Evolutionary conservation across 1,140 invertebrate genomes (phyloP).

Genomic region (Drosophila grimshawi): DNA sequence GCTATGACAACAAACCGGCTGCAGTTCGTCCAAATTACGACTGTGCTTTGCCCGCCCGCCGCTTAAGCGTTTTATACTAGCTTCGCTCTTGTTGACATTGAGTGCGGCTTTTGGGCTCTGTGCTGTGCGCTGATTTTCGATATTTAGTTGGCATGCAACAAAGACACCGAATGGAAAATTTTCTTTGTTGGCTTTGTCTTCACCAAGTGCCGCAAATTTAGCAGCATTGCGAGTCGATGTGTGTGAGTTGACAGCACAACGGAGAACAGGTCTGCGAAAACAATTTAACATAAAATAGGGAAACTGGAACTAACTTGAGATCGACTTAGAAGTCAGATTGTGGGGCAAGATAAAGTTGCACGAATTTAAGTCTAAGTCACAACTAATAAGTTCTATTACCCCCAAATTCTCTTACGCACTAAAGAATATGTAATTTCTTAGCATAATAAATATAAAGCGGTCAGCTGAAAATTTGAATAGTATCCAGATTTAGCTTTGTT

Average conservation of each 20-base stretch:
- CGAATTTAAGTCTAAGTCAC: no score
- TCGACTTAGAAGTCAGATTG: no score
- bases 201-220: slow-evolving; percentile 24
- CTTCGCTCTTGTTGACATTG: slow-evolving; percentile 1
- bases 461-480: no score
- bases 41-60: slow-evolving; percentile 40
- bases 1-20: slow-evolving; percentile 5
- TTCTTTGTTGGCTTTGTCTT: slow-evolving; percentile 28
- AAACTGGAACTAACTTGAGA: no score
- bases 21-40: slow-evolving; percentile 32
- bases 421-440: no score
- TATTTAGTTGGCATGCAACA: slow-evolving; percentile 39
- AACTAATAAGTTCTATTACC: no score
- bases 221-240: slow-evolving; percentile 11
- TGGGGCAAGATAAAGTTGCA: no score
- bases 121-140: neutral
- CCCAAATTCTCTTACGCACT: no score
- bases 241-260: slow-evolving; percentile 18
- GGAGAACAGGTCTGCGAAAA: no score
- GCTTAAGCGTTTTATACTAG: slow-evolving; percentile 43
- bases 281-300: no score
- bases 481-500: no score
- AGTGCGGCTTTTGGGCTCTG: neutral
- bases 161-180: slow-evolving; percentile 34
- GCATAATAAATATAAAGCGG: no score